phyloP scores from a whole-genome alignment of 2,113 vertebrate species.

The Coregonus clupeaformis region DNA sequence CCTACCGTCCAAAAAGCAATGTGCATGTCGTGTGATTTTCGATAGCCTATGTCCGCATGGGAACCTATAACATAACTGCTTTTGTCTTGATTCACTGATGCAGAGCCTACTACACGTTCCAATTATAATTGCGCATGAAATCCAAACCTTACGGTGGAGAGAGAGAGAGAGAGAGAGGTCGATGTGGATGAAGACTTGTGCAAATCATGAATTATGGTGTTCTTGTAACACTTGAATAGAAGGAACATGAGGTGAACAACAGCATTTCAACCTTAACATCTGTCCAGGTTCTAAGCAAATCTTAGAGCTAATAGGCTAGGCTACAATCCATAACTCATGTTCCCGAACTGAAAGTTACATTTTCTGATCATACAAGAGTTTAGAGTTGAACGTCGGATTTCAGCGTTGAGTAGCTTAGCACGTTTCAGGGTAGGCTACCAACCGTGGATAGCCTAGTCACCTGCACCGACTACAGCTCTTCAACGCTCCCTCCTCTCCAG shows the following conservation, averaged over 20 bases:
- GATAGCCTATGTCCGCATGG: too few species aligned
- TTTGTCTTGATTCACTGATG: not conserved
- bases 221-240: slow-evolving; percentile 16
- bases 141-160: slow-evolving; percentile 54
- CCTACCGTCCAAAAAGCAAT: not conserved
- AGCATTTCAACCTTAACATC: not conserved
- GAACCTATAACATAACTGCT: not conserved
- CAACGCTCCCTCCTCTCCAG: slow-evolving; percentile 30
- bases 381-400: not conserved
- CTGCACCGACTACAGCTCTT: slow-evolving; percentile 1
- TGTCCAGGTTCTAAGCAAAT: not conserved
- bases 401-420: slow-evolving; percentile 8
- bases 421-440: not conserved
- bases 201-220: slow-evolving; percentile 27
- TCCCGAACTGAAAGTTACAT: not conserved
- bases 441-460: slow-evolving; percentile 14
- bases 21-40: slow-evolving; percentile 4
- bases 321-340: not conserved
- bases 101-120: not conserved
- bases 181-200: slow-evolving; percentile 22
- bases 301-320: too few species aligned
- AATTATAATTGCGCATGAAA: slow-evolving; percentile 45
- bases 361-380: not conserved
- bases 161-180: slow-evolving; percentile 30
- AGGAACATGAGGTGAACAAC: not conserved